Conservation (phyloP, 2,888 invertebrate species). For the Aspidiotus destructor region DNA sequence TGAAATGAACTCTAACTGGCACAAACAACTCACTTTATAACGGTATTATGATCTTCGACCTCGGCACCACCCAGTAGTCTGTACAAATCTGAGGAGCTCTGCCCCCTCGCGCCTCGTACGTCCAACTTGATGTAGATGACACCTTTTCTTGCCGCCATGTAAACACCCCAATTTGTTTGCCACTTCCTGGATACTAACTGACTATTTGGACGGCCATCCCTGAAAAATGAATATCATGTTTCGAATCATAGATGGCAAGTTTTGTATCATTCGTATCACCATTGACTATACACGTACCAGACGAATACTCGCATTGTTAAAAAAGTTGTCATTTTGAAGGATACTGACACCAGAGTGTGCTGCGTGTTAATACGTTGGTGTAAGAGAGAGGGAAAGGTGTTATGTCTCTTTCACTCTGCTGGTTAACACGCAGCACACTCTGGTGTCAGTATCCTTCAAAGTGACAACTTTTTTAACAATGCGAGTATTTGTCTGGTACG, state of each 20-base stretch:
- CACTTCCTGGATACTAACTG: conserved; percentile 76
- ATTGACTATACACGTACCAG: too few species aligned
- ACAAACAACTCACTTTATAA: conserved; percentile 39
- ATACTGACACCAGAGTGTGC: too few species aligned
- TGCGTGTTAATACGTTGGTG: too few species aligned
- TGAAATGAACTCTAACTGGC: not conserved
- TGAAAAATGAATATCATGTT: conserved; percentile 40
- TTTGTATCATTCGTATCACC: not conserved
- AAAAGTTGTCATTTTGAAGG: too few species aligned
- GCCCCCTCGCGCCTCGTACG: conserved; percentile 73
- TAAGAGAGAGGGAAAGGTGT: too few species aligned
- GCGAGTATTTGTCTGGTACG: too few species aligned
- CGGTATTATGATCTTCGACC: conserved; percentile 54
- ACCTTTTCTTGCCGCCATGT: conserved; percentile 67
- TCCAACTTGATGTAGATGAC: conserved; percentile 83
- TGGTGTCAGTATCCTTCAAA: too few species aligned
- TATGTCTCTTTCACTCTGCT: too few species aligned
- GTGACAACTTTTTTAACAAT: too few species aligned
- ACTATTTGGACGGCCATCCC: conserved; percentile 72
- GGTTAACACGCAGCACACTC: too few species aligned
- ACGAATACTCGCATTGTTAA: too few species aligned
- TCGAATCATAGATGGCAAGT: not conserved
- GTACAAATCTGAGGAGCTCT: conserved; percentile 72
- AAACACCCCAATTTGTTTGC: conserved; percentile 72
- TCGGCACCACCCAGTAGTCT: conserved; percentile 53